Base-by-base conservation (phyloP, 2,888 invertebrate genomes). In the Colostygia pectinataria region DNA sequence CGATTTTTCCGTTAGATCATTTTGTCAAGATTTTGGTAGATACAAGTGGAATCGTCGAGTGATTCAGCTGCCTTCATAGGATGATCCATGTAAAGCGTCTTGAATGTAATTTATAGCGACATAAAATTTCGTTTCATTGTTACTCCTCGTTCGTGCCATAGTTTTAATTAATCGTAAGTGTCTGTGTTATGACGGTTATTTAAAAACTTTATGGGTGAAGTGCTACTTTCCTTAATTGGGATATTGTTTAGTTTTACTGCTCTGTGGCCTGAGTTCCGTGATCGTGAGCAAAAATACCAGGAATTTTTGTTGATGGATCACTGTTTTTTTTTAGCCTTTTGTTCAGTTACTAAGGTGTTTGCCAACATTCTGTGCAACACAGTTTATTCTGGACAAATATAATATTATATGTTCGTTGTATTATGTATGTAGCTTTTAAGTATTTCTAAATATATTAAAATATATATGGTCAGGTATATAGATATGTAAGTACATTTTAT, bases 141-240 rank as follows among this genome's bases (percentile, higher is more conserved):
- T 46, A 52, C 42, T 46, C 38, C 24, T 42, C 46, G 33, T 54
- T 50, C 54, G 27, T 39, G 27, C 14, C 43, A 36, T 50, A 50
- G 50, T 46, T 34, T 50, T 50, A 54, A 54, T 54, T 54, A 50
- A 45, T 46, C 27, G 45, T 56, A 56, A 57, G 55, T 64, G 54
- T 38, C 29, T 24, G 42, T 42, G 27, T 43, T 46, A 54, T 49
- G 53, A 43, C 18, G 18, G 42, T 20, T 32, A 39, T 50, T 39
- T 42, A 39, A 44, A 44, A 41, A 41, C 34, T 47, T 51, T 42
- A 52, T 52, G 18, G 28, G 28, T 13, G 9, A 27, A 44, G 34
- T 33, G 36, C 15, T 32, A 48, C 29, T 40, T 15, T 33, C 14
- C 38, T 32, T 39, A 39, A 46, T 50, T 50, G 24, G 31, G 36